phyloP scores from a whole-genome alignment of 2,113 vertebrate species.

The Indicator indicator region DNA sequence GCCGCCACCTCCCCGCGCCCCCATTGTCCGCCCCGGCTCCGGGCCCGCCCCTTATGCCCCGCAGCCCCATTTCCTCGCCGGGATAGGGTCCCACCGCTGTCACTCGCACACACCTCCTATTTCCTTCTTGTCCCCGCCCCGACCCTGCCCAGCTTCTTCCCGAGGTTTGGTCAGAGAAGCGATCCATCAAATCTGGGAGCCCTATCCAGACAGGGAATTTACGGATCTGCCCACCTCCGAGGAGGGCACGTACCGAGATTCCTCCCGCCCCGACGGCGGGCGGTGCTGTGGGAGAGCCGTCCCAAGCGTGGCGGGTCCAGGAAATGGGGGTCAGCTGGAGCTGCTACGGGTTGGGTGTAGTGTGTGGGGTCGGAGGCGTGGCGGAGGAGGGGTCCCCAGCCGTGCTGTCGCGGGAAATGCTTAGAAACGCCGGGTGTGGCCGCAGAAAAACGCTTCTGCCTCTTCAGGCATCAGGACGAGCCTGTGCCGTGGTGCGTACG shows the following conservation, averaged over 20 bases:
- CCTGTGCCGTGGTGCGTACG: too few relatives aligned
- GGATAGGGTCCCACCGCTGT: neutral
- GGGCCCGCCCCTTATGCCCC: neutral
- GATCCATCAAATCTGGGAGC: rapidly evolving
- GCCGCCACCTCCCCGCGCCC: neutral
- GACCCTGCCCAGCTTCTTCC: neutral
- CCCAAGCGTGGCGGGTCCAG: neutral
- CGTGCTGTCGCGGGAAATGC: too few relatives aligned
- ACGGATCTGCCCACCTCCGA: neutral
- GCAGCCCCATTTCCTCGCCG: neutral
- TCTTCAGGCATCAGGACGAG: neutral
- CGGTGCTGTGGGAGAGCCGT: rapidly evolving
- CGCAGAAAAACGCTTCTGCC: neutral
- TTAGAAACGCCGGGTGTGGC: neutral
- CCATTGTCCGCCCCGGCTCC: conserved; percentile 1
- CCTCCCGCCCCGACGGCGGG: rapidly evolving
- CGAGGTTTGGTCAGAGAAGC: rapidly evolving
- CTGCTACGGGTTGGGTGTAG: rapidly evolving
- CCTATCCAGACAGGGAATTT: neutral
- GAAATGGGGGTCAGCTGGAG: rapidly evolving
- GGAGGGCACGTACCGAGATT: neutral
- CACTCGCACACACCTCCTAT: conserved; percentile 32
- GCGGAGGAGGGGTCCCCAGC: neutral
- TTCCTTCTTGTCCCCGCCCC: neutral
- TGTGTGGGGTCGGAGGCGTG: too few relatives aligned